These are phyloP conservation scores for Eustalomyia histrio DNA, from an alignment of 2,888 invertebrate genomes.

Conservation along the genomic window DNA sequence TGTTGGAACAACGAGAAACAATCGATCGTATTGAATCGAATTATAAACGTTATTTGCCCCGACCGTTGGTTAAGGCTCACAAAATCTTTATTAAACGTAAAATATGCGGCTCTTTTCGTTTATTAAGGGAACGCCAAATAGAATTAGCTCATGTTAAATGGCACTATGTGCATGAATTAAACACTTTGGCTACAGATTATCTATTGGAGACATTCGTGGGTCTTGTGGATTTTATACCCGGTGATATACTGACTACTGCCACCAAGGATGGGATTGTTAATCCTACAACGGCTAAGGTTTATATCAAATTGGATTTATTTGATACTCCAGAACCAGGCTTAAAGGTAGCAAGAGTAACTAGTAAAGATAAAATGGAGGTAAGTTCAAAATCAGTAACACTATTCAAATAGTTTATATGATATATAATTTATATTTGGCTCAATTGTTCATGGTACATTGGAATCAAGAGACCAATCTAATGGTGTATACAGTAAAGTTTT, in stretches of 20 bases:
- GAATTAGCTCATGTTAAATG: conserved; percentile 85
- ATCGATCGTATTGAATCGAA: conserved; percentile 86
- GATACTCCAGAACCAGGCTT: conserved; percentile 82
- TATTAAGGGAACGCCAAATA: conserved; percentile 82
- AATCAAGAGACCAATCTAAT: no score
- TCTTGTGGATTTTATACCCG: conserved; percentile 80
- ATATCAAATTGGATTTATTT: conserved; percentile 72
- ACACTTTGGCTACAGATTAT: conserved; percentile 90
- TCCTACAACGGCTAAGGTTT: conserved; percentile 66
- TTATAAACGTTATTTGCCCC: conserved; percentile 91
- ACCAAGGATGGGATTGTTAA: conserved; percentile 16
- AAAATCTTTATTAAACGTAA: conserved; percentile 88
- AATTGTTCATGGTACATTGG: no score
- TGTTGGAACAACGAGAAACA: conserved; percentile 86
- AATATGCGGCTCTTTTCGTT: conserved; percentile 84
- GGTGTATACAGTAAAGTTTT: no score
- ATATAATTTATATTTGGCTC: no score
- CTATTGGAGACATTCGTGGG: conserved; percentile 83
- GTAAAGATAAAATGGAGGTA: conserved; percentile 81
- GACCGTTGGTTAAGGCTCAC: conserved; percentile 87
- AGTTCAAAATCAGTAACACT: conserved; percentile 69
- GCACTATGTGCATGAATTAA: conserved; percentile 89
- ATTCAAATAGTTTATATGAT: no score
- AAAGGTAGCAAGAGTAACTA: conserved; percentile 80
- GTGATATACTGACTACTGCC: conserved; percentile 81